Evolutionary conservation across 2,113 vertebrate species (phyloP), one percentile per base, ranked within the genome.

Genomic region (Drymodes brunneopygia): DNA sequence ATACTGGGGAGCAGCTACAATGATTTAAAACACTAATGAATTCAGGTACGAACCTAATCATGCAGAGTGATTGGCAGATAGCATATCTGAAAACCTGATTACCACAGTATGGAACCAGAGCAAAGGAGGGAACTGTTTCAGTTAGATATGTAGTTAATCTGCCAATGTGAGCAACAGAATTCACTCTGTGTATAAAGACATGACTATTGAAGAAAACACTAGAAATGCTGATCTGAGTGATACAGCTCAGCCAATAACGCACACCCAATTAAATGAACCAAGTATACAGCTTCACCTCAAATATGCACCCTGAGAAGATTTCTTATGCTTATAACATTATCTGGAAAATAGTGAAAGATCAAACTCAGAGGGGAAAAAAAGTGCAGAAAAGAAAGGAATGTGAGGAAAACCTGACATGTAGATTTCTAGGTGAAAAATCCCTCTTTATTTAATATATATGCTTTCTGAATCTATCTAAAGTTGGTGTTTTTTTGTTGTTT

Each of bases 51-150:
- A 93, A 60, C 22, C 21, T 93, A 96, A 90, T 89, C 60, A 64
- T 64, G 27, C 51, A 95, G 57, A 69, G 86, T 92, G 84, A 96
- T 14, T 81, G 71, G 38, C 58, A 95, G 73, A 57, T 29, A 92
- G 33, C 72, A 35, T 84, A 95, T 82, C 64, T 93, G 42, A 81
- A 92, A 86, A 61, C 24, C 75, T 61, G 77, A 77, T 51, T 73
- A 71, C 18, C 38, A 22, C 79, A 90, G 29, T 90, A 94, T 72
- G 90, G 74, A 92, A 83, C n/a, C 82, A 92, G 51, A 90, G 96
- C 95, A 96, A 95, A 96, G 67, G 61, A 94, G 95, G 64, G 92
- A 97, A 70, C 90, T 94, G 91, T 92, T 97, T 90, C 64, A 88
- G 89, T 81, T 95, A 96, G 93, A 97, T 95, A 94, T 19, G 57